These are phyloP conservation scores for Tinea trinotella DNA, from an alignment of 2,888 invertebrate genomes.

Conservation along the genomic window DNA sequence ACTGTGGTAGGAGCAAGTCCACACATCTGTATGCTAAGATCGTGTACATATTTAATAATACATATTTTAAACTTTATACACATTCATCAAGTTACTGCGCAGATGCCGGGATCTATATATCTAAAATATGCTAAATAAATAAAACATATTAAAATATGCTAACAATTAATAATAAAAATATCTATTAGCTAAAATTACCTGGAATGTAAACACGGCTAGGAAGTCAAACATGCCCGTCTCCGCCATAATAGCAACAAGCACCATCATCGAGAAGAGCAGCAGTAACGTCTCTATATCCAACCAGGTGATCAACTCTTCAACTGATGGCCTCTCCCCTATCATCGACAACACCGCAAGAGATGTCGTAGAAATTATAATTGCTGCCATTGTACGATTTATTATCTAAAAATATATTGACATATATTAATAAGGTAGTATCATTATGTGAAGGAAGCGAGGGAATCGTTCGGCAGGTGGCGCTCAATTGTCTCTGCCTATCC, in stretches of 20 bases:
- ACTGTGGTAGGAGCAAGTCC: too few relatives aligned
- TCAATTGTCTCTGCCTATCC: too few relatives aligned
- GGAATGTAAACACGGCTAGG: conserved; percentile 82
- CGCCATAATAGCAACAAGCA: conserved; percentile 86
- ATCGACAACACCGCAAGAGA: conserved; percentile 81
- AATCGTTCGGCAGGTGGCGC: too few relatives aligned
- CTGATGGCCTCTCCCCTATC: conserved; percentile 82
- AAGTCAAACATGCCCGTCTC: conserved; percentile 93
- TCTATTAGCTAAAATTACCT: conserved; percentile 57
- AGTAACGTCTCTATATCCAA: conserved; percentile 86
- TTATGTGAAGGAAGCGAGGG: too few relatives aligned
- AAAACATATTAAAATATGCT: too few relatives aligned
- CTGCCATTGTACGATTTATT: conserved; percentile 86
- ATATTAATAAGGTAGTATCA: neutral
- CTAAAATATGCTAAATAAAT: too few relatives aligned
- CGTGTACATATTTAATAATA: too few relatives aligned
- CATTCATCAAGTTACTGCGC: too few relatives aligned
- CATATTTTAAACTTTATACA: too few relatives aligned
- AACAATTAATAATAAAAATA: too few relatives aligned
- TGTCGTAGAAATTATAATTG: conserved; percentile 82
- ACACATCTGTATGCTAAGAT: too few relatives aligned
- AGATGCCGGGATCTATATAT: too few relatives aligned
- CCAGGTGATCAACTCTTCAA: conserved; percentile 85
- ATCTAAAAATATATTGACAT: conserved; percentile 67
- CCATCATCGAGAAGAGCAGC: conserved; percentile 92